A percentile compares a stretch with the other conserved stretches of the same genome.
Evolutionary conservation across 92 coral and sea anemone genomes (phyloP).

Genomic region (Chrysogorgia sp.): DNA sequence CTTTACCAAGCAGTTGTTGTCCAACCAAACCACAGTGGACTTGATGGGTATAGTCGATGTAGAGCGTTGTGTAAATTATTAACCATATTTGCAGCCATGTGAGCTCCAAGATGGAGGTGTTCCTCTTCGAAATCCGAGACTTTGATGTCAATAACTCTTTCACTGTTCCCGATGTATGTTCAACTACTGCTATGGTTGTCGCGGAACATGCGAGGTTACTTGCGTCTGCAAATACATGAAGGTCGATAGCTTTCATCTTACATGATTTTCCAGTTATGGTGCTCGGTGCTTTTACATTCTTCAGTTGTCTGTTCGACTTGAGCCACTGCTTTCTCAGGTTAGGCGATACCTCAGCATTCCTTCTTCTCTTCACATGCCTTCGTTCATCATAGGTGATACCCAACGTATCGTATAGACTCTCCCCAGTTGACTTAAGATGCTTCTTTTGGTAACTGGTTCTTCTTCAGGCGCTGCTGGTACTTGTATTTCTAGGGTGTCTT

Average conservation of each 20-base stretch:
- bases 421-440: constrained; percentile 3
- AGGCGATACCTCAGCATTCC: too few relatives aligned
- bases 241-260: neutral
- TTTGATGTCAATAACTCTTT: too few relatives aligned
- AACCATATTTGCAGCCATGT: constrained; percentile 46
- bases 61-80: too few relatives aligned
- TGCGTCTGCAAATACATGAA: constrained; percentile 38
- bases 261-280: too few relatives aligned
- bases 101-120: constrained; percentile 11
- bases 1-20: constrained; percentile 47
- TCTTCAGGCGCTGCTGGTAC: constrained; percentile 4
- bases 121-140: too few relatives aligned
- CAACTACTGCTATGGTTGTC: neutral
- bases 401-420: too few relatives aligned
- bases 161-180: too few relatives aligned
- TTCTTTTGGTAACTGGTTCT: constrained; percentile 16
- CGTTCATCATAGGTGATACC: too few relatives aligned
- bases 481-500: constrained; percentile 29
- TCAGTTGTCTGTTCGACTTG: too few relatives aligned
- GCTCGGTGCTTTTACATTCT: too few relatives aligned
- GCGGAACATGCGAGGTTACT: constrained; percentile 30
- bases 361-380: too few relatives aligned
- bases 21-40: constrained; percentile 46
- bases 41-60: constrained; percentile 32
- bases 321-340: too few relatives aligned